A percentile compares a stretch with the other conserved stretches of the same genome.
These are phyloP conservation scores for Dolomedes plantarius DNA, from an alignment of 2,888 invertebrate genomes.

Conservation along the genomic window DNA sequence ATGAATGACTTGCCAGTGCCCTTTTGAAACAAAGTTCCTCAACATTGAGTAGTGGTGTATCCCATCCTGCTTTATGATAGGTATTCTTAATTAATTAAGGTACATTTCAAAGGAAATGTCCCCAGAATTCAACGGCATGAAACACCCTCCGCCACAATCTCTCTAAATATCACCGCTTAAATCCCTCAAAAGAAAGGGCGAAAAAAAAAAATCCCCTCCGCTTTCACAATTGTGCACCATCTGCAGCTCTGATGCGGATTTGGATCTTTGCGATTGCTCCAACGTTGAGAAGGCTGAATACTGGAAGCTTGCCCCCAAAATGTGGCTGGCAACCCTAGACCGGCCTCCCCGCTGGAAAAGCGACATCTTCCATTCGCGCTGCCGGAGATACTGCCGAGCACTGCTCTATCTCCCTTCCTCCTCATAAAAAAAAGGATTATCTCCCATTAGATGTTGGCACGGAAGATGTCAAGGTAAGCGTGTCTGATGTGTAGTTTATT, in stretches of 20 bases:
- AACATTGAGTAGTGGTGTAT: not conserved
- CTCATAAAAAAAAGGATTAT: constrained; percentile 21
- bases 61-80: not conserved
- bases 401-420: constrained; percentile 18
- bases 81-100: not conserved
- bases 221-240: constrained; percentile 22
- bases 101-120: not conserved
- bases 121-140: not conserved
- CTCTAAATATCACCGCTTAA: constrained; percentile 12
- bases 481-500: not conserved
- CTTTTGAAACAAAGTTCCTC: not conserved
- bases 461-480: constrained; percentile 50
- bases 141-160: not conserved
- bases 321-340: constrained; percentile 52
- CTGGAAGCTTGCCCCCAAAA: constrained; percentile 17
- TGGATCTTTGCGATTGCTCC: not conserved
- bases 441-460: constrained; percentile 14
- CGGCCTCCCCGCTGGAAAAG: constrained; percentile 52
- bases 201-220: not conserved
- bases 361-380: constrained; percentile 50
- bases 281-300: constrained; percentile 11
- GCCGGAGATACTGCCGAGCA: constrained; percentile 22
- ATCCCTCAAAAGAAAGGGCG: not conserved
- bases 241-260: constrained; percentile 37
- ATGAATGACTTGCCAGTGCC: not conserved